Conservation (phyloP, 2,888 invertebrate species). For the Oscheius sp. region DNA sequence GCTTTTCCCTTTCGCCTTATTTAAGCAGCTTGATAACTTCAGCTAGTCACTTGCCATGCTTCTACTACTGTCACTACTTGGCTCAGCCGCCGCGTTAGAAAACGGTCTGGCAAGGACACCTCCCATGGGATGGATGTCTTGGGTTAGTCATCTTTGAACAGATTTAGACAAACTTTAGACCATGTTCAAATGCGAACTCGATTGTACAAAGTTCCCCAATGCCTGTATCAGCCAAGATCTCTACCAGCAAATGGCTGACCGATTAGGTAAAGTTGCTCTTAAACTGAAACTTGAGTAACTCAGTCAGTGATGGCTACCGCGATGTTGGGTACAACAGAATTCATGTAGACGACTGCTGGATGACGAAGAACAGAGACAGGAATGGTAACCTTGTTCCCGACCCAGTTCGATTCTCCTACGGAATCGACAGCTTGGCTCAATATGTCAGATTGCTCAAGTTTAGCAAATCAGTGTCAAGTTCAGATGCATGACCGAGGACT, state of each 20-base stretch:
- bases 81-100: conserved; percentile 20
- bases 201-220: conserved; percentile 19
- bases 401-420: conserved; percentile 87
- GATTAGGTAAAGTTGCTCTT: conserved; percentile 3
- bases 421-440: conserved; percentile 88
- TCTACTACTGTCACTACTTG: not conserved
- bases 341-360: conserved; percentile 82
- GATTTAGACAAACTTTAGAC: not conserved
- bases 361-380: conserved; percentile 48
- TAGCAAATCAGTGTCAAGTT: conserved; percentile 22
- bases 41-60: conserved; percentile 10
- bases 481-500: conserved; percentile 47
- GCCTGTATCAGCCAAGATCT: conserved; percentile 18
- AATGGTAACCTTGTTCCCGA: conserved; percentile 87
- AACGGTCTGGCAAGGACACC: conserved; percentile 36
- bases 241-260: conserved; percentile 24
- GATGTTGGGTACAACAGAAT: conserved; percentile 90
- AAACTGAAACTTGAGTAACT: not conserved
- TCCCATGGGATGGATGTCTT: conserved; percentile 20
- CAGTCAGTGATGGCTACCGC: conserved; percentile 89
- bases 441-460: conserved; percentile 80
- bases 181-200: conserved; percentile 2
- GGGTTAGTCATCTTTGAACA: not conserved
- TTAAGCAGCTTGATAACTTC: too few relatives aligned
- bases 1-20: too few relatives aligned